Percentiles rank a stretch among this genome's conserved stretches.
phyloP scores from a whole-genome alignment of 2,797 vertebrate genomes.

The Tragelaphus oryx region DNA sequence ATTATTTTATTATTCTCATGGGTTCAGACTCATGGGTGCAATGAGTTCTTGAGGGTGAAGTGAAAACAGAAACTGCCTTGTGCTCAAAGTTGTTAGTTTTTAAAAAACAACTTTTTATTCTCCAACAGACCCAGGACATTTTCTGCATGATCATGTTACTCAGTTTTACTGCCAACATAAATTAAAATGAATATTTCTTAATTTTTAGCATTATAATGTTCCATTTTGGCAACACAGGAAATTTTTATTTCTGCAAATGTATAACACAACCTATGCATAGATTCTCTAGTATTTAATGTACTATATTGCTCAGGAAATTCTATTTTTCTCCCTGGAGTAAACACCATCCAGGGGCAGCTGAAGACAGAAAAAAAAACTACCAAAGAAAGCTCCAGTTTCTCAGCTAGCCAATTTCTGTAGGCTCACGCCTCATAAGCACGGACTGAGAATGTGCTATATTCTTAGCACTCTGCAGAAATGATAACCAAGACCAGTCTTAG shows the following conservation, averaged over 20 bases:
- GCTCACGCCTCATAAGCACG: neutral
- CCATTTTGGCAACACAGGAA: constrained; percentile 59
- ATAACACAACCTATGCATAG: neutral
- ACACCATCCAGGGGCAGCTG: neutral
- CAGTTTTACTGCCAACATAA: constrained; percentile 70
- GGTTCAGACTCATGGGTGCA: constrained; percentile 73
- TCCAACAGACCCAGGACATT: constrained; percentile 68
- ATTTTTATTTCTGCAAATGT: neutral
- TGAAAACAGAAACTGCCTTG: constrained; percentile 81
- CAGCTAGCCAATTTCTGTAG: neutral
- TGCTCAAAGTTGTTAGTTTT: constrained; percentile 77
- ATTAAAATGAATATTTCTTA: constrained; percentile 79
- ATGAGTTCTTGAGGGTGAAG: constrained; percentile 77
- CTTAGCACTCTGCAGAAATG: neutral
- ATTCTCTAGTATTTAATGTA: neutral
- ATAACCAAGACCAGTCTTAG: neutral
- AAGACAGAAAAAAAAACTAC: neutral
- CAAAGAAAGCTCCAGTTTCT: neutral
- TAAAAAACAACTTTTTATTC: constrained; percentile 70
- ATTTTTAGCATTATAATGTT: constrained; percentile 75
- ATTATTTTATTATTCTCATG: constrained; percentile 80
- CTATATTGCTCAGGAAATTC: neutral
- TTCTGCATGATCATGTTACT: constrained; percentile 74
- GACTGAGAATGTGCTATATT: neutral
- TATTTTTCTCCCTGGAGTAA: neutral